Percentiles rank a stretch among this genome's conserved stretches.
These are phyloP conservation scores for Stichodactyla mertensii DNA, from an alignment of 64 coral and sea anemone genomes.

Conservation along the genomic window DNA sequence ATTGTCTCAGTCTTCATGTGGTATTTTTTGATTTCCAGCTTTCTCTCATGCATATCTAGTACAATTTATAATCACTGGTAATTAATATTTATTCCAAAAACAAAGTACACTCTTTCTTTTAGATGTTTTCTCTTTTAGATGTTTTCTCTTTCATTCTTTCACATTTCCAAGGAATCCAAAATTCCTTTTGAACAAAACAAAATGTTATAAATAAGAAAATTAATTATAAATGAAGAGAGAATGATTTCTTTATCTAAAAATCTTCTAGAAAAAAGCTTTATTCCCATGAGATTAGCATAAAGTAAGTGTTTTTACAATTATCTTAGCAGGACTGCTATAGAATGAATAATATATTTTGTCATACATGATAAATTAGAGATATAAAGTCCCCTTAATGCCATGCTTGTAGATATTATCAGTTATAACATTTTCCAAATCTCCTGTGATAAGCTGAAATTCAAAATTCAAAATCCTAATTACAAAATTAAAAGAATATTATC, in stretches of 20 bases:
- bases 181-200: background rate
- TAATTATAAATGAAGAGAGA: background rate
- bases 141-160: background rate
- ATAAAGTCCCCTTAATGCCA: background rate
- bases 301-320: background rate
- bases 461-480: no score
- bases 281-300: background rate
- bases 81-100: no score
- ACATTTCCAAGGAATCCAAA: background rate
- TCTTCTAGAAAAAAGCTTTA: background rate
- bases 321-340: background rate
- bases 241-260: background rate
- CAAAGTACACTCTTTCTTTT: background rate
- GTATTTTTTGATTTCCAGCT: no score
- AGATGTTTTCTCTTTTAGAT: background rate
- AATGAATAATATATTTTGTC: background rate
- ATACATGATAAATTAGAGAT: background rate
- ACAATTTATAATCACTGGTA: no score
- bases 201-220: background rate
- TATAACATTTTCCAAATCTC: background rate
- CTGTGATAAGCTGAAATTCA: no score
- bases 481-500: no score
- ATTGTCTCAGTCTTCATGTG: no score
- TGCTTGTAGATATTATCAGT: background rate
- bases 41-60: no score